Evolutionary conservation across 2,113 vertebrate species (phyloP).

Genomic region (Petromus typicus): DNA sequence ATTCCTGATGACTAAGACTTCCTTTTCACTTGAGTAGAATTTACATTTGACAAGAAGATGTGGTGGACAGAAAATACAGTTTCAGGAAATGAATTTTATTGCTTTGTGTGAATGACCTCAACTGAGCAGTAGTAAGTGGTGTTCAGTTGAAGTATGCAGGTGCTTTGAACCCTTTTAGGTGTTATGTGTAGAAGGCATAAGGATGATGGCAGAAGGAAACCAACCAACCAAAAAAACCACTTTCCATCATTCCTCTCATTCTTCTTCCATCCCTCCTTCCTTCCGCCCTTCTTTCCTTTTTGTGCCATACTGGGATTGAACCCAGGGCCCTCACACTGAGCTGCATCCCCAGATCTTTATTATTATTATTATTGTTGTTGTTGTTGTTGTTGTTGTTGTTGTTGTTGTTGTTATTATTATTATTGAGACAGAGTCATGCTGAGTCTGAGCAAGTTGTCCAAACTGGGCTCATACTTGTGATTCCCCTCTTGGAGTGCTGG

Average conservation of each 20-base stretch:
- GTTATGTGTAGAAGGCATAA: neutral
- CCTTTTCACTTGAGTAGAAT: constrained; percentile 35
- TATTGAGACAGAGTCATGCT: neutral
- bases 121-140: neutral
- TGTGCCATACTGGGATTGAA: neutral
- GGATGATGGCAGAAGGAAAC: neutral
- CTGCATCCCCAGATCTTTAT: neutral
- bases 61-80: constrained; percentile 19
- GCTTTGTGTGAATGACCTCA: constrained; percentile 25
- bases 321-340: neutral
- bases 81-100: constrained; percentile 19
- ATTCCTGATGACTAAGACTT: constrained; percentile 1
- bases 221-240: too few relatives aligned
- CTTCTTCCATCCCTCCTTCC: neutral
- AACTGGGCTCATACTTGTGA: neutral
- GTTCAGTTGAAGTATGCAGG: neutral
- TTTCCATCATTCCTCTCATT: too few relatives aligned
- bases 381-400: too few relatives aligned
- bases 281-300: neutral
- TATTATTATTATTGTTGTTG: neutral
- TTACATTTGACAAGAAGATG: constrained; percentile 26
- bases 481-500: neutral
- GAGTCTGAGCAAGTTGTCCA: neutral
- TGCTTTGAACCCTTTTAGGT: too few relatives aligned
- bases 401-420: too few relatives aligned